Evolutionary conservation across 2,888 invertebrate genomes (phyloP).

Genomic region (Nysson spinosus): DNA sequence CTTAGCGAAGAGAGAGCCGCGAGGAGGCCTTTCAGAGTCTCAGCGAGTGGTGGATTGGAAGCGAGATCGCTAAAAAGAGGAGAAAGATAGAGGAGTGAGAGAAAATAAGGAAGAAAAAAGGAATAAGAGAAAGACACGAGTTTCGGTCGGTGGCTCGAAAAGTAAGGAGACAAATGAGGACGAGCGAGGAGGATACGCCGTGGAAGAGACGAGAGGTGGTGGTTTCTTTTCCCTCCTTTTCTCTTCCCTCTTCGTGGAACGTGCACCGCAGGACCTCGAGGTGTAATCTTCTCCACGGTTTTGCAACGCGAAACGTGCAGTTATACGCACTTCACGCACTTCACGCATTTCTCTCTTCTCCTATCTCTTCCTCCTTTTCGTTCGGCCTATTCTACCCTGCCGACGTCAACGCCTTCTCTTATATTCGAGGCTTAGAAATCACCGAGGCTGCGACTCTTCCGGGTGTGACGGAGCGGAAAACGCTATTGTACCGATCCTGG

Average conservation of each 20-base stretch:
- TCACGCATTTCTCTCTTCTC: conserved; percentile 24
- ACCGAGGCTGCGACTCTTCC: conserved; percentile 57
- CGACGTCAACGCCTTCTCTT: conserved; percentile 26
- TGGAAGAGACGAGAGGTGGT: conserved; percentile 29
- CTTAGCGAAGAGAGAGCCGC: conserved; percentile 36
- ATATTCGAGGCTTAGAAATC: conserved; percentile 54
- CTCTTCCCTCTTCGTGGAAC: conserved; percentile 21
- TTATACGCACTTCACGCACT: conserved; percentile 60
- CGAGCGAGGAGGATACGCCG: conserved; percentile 39
- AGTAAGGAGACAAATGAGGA: conserved; percentile 63
- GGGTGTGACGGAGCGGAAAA: conserved; percentile 69
- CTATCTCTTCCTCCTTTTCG: conserved; percentile 20
- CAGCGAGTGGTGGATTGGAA: conserved; percentile 50
- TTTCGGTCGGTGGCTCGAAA: conserved; percentile 53
- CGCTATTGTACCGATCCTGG: conserved; percentile 57
- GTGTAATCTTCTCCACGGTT: conserved; percentile 64
- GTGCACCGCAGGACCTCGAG: conserved; percentile 52
- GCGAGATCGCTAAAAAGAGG: conserved; percentile 48
- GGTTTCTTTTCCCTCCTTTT: conserved; percentile 10
- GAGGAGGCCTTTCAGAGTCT: conserved; percentile 51
- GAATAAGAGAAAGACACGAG: conserved; percentile 43
- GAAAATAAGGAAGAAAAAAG: conserved; percentile 14
- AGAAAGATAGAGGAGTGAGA: conserved; percentile 22
- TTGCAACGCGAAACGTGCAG: conserved; percentile 56
- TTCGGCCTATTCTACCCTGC: conserved; percentile 12